phyloP scores from a whole-genome alignment of 1,140 invertebrate genomes.

The Hesperophylax magnus region DNA sequence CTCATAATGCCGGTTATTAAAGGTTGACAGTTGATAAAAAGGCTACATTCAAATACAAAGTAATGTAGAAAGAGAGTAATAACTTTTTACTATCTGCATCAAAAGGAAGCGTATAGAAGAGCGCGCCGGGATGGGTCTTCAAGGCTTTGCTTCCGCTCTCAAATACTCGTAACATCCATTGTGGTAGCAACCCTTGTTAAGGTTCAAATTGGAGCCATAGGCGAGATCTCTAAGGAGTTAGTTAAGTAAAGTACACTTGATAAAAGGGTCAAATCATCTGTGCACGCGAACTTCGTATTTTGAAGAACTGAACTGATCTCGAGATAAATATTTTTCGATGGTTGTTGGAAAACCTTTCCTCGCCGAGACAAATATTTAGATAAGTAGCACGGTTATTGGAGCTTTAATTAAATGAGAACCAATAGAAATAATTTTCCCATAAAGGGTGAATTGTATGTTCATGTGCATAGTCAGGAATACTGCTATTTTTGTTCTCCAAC shows the following conservation, averaged over 20 bases:
- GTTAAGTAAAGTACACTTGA: not conserved
- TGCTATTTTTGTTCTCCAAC: too few relatives aligned
- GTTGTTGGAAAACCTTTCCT: not conserved
- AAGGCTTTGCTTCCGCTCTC: conserved; percentile 6
- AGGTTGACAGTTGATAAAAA: too few relatives aligned
- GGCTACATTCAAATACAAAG: too few relatives aligned
- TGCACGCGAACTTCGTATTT: not conserved
- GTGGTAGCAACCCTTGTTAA: conserved; percentile 9
- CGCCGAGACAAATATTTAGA: not conserved
- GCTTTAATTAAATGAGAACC: conserved; percentile 5
- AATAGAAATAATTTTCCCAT: conserved; percentile 13
- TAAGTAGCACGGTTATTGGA: not conserved
- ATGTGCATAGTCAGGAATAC: too few relatives aligned
- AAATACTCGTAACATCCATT: conserved; percentile 4
- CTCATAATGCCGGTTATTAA: too few relatives aligned
- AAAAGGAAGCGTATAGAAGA: not conserved
- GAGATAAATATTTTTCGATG: too few relatives aligned
- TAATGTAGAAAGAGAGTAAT: too few relatives aligned
- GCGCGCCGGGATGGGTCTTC: not conserved
- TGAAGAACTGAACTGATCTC: too few relatives aligned
- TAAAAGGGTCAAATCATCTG: not conserved
- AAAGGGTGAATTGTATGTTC: not conserved
- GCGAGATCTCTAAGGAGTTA: not conserved
- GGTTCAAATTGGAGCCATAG: conserved; percentile 1
- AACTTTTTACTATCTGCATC: too few relatives aligned